Evolutionary conservation across 1,140 invertebrate species (phyloP), one percentile per base, ranked within the genome.

Genomic region (Eulimnadia texana): DNA sequence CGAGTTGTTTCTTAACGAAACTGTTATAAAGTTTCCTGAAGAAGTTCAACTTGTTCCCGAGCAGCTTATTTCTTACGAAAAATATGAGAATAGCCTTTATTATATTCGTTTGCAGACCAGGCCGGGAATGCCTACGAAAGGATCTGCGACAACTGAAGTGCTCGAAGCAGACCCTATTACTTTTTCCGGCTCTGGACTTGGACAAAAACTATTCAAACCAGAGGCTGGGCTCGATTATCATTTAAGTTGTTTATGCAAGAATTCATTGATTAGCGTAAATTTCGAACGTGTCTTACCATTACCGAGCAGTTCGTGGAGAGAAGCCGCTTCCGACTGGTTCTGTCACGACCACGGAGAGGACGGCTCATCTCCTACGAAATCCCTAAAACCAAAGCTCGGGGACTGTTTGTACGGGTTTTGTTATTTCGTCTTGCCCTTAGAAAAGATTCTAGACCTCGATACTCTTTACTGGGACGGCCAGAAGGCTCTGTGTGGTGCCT

Each of bases 231-330:
- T 28, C 28, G n/a, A 24, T 2, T 24, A 28, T 13, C 20, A 19
- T 9, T 58, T 24, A n/a, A 58, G 13, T 1, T 20, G 23, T 33
- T 29, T 19, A n/a, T 28, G n/a, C 25, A 19, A 13, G 13, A 9
- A 24, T 11, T n/a, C 27, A 3, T 6, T 53, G 6, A 13, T 33
- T 33, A 23, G 19, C 20, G 20, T 29, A n/a, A 6, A 19, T 52
- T 61, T 61, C 51, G 53, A 61, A 19, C 60, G 60, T 3, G 51
- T 61, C 9, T 24, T 61, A 22, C 52, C 60, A 27, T 53, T 61
- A 51, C 60, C 60, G 28, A 28, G 49, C 19, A 22, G 16, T 13
- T 33, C 50, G 11, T 61, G 60, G 60, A 52, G 27, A 16, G 28
- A 33, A 52, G 50, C 60, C 6, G 51, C 50, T 29, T 52, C 60